Percentiles rank a stretch among this genome's conserved stretches.
Conservation (phyloP, 2,797 vertebrate genomes). For the Falco berigora region DNA sequence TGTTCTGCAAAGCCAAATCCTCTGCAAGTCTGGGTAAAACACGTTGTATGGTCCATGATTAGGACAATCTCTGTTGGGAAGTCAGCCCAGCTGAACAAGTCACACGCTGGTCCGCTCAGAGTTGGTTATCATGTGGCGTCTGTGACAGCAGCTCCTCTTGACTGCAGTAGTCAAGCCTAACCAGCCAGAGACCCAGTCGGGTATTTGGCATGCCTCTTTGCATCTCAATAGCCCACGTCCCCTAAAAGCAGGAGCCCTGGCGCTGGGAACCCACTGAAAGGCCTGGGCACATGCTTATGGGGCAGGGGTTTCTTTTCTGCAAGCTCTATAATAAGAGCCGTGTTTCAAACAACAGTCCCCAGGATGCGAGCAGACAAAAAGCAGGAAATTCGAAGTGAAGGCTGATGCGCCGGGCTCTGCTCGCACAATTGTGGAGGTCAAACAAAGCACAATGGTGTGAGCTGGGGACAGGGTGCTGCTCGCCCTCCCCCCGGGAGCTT, state of each 20-base stretch:
- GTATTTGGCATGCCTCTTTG: background rate
- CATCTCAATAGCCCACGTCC: background rate
- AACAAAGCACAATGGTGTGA: conserved; percentile 48
- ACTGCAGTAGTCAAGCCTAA: background rate
- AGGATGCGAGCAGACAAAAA: background rate
- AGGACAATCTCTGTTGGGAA: background rate
- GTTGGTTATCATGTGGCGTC: background rate
- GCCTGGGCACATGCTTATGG: background rate
- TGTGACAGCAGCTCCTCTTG: background rate
- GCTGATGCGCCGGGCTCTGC: background rate
- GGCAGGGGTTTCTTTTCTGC: background rate
- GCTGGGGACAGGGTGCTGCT: background rate
- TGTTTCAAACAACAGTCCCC: background rate
- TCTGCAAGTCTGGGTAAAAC: background rate
- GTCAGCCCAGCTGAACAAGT: background rate
- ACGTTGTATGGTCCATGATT: accelerated
- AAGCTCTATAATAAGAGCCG: background rate
- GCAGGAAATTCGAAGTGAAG: conserved; percentile 43
- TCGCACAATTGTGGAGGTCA: background rate
- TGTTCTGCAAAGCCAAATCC: conserved; percentile 12
- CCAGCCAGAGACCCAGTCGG: background rate
- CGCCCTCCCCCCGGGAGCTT: conserved; percentile 5
- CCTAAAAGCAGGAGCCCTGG: background rate
- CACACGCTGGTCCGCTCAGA: background rate
- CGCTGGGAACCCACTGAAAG: background rate